Base-by-base conservation (phyloP, 2,797 vertebrate genomes). In the Hoplostethus atlanticus region DNA sequence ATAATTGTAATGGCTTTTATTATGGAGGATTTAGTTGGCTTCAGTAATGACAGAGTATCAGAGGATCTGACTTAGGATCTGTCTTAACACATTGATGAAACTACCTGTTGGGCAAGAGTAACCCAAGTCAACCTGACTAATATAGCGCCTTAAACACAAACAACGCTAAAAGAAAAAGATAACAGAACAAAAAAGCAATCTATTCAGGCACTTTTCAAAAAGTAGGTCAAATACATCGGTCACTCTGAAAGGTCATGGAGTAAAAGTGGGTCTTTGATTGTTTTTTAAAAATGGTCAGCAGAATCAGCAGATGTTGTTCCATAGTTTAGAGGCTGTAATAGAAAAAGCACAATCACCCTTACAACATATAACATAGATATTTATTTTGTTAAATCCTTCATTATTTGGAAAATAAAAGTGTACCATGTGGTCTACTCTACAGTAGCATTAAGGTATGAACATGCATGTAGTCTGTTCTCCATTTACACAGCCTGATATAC, bases 201-300 rank as follows among this genome's bases (percentile, higher is more conserved):
- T 10, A 40, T 8, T 40, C 38, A 10, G 38, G 38, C 38, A 1
- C 10, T 21, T 74, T 72, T 73, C 68, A 68, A 3, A 64, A 64
- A 48, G 47, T 58, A 56, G 7, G 50, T 69, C 55, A 60, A 78
- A 66, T 66, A 59, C 71, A 83, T 84, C 61, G 61, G 57, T 81
- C 58, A 70, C 25, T 54, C 34, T 0, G 13, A 72, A 58, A 51
- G 47, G 56, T 21, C 3, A 8, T 0, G 52, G 59, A 68, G 28
- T 10, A 36, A 63, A 47, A 46, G 8, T 34, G 8, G 44, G 44
- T 46, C 13, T 46, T 15, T 5, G 4, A 46, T 46, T 3, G 13
- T 5, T 46, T 46, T 4, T 15, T 52, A 34, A 52, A 6, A 65
- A 55, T 28, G 28, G 28, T 28, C 28, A 28, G 28, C 28, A 28